Base-by-base conservation (phyloP, 2,797 vertebrate genomes). In the Sebastes steindachneri region DNA sequence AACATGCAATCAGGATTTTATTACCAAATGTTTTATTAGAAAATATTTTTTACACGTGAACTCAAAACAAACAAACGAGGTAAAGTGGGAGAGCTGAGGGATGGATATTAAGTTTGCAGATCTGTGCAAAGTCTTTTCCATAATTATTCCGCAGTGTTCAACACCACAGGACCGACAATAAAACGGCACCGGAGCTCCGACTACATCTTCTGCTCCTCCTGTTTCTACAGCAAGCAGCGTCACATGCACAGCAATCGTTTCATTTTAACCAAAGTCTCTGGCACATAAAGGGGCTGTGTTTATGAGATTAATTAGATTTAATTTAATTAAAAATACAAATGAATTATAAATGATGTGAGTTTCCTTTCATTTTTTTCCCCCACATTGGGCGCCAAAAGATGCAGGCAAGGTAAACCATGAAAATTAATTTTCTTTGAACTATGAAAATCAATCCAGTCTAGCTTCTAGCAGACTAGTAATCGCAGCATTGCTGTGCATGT, bases 11-110 rank as follows among this genome's bases (percentile, higher is more conserved):
- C 48, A 14, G 79, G 75, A 77, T 83, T 89, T 91, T 78, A 90
- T 87, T 79, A 92, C 58, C 88, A 92, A 90, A 91, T 91, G 68
- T 92, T 92, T 94, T 90, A 94, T 88, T 90, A 88, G 73, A 92
- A 93, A 93, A 92, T 90, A 93, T 86, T 87, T 86, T 87, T 83
- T 86, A 91, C 82, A 92, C 19, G 29, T 57, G 84, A 91, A 79
- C 85, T 59, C 70, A 78, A 86, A 91, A 87, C 80, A 87, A 89
- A 86, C 60, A 65, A 37, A 65, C 2, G 37, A 67, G 71, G 72
- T 75, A 55, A 79, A 82, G 72, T 9, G 33, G 64, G 35, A 55
- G 37, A 80, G 58, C 14, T 6, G 15, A 29, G 68, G 48, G 58
- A 83, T 57, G 31, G 41, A 55, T 25, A 70, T 70, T 68, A 65